Conservation (phyloP, 2,888 invertebrate species). For the Merodon equestris region DNA sequence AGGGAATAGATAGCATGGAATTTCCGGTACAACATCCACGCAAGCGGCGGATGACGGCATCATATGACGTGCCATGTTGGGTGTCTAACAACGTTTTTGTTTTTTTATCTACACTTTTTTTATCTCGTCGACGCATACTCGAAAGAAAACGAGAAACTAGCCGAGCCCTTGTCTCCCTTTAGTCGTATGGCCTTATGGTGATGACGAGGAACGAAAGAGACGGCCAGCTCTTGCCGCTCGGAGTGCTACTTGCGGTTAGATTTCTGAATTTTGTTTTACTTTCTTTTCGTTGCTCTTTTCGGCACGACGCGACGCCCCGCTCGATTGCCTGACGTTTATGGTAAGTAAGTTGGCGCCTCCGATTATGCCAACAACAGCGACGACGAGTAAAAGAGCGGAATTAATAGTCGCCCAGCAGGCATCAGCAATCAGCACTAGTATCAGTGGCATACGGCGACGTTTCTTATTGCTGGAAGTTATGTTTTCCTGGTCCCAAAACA, state of each 20-base stretch:
- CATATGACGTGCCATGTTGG: no score
- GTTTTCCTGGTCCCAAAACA: conserved; percentile 79
- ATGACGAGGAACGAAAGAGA: conserved; percentile 44
- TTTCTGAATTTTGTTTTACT: conserved; percentile 22
- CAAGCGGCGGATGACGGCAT: no score
- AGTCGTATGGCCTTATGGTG: conserved; percentile 13
- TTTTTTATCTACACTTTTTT: no score
- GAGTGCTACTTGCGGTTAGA: conserved; percentile 2
- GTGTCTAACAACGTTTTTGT: no score
- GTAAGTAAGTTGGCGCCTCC: conserved; percentile 59
- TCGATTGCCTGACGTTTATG: no score
- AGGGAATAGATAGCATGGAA: neutral
- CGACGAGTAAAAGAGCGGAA: conserved; percentile 46
- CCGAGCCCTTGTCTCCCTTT: conserved; percentile 34
- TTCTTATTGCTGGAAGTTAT: conserved; percentile 73
- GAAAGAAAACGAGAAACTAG: neutral
- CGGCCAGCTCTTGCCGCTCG: conserved; percentile 18
- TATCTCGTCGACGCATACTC: conserved; percentile 20
- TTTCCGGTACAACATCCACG: conserved; percentile 26
- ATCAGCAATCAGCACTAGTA: conserved; percentile 24
- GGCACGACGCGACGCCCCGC: conserved; percentile 29
- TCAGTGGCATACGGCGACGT: conserved; percentile 9
- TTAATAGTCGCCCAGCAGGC: conserved; percentile 58
- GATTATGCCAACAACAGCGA: conserved; percentile 32
- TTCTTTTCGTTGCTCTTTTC: conserved; percentile 6